Conservation (phyloP, 2,113 vertebrate genomes). For the Aramus guarauna region DNA sequence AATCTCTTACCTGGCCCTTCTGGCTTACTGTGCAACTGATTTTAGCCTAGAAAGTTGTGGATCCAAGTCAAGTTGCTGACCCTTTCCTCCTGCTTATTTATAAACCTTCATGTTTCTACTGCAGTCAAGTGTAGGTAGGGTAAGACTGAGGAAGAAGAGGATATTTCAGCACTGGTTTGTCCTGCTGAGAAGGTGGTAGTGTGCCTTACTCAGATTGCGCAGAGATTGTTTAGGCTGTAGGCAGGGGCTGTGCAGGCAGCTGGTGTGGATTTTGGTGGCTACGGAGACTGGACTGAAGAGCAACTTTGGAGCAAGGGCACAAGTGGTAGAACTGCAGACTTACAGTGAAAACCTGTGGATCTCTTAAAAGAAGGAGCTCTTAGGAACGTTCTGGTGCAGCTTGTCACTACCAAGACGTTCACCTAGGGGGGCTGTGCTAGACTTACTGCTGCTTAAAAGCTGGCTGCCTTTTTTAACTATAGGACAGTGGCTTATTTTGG, state of each 20-base stretch:
- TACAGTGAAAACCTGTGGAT: neutral
- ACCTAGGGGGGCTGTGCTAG: neutral
- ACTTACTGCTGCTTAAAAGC: neutral
- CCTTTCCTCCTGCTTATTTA: slow-evolving; percentile 9
- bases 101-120: neutral
- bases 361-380: neutral
- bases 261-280: neutral
- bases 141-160: neutral
- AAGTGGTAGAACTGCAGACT: neutral
- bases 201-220: neutral
- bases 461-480: neutral
- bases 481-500: neutral
- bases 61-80: neutral
- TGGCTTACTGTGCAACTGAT: neutral
- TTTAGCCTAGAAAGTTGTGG: neutral
- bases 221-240: neutral
- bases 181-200: neutral
- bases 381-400: neutral
- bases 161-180: neutral
- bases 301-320: neutral
- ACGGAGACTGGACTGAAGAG: neutral
- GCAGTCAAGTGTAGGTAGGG: neutral
- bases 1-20: neutral
- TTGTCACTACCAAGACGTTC: fast-evolving
- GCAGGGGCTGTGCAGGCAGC: neutral